These are phyloP conservation scores for Galbula dea DNA, from an alignment of 2,113 vertebrate genomes.

Conservation along the genomic window DNA sequence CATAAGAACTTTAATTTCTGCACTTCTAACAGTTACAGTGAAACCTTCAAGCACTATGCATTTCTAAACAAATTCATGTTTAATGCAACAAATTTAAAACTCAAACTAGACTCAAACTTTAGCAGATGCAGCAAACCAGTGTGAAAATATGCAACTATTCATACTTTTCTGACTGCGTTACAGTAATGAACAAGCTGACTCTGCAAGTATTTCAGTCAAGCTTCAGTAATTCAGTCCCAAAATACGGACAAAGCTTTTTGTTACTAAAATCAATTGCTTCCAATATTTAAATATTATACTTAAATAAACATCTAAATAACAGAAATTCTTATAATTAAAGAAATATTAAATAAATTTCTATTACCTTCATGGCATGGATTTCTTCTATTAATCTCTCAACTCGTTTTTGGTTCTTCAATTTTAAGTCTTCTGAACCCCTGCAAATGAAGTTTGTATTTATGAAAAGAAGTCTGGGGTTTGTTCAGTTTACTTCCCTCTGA, in stretches of 20 bases:
- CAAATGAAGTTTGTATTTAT: neutral
- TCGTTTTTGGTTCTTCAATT: constrained; percentile 85
- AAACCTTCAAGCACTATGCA: neutral
- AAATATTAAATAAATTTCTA: neutral
- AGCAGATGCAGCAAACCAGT: constrained; percentile 29
- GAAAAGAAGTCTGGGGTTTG: neutral
- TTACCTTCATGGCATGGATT: constrained; percentile 88
- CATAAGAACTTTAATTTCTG: neutral
- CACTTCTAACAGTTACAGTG: neutral
- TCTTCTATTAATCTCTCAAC: constrained; percentile 86
- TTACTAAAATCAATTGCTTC: neutral
- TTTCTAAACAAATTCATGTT: constrained; percentile 38
- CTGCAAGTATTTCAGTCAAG: neutral
- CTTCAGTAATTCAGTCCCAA: neutral
- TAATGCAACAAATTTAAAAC: constrained; percentile 31
- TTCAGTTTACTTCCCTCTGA: neutral
- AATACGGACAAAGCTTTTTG: neutral
- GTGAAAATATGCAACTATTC: neutral
- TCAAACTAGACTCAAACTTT: constrained; percentile 36
- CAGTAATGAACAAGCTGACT: neutral
- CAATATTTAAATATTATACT: neutral
- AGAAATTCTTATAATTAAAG: too few species aligned
- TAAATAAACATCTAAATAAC: neutral
- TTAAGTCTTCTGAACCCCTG: constrained; percentile 79
- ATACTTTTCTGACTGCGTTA: neutral